Percentiles rank a stretch among this genome's conserved stretches.
Evolutionary conservation across 2,113 vertebrate genomes (phyloP).

Genomic region (Quiscalus mexicanus): DNA sequence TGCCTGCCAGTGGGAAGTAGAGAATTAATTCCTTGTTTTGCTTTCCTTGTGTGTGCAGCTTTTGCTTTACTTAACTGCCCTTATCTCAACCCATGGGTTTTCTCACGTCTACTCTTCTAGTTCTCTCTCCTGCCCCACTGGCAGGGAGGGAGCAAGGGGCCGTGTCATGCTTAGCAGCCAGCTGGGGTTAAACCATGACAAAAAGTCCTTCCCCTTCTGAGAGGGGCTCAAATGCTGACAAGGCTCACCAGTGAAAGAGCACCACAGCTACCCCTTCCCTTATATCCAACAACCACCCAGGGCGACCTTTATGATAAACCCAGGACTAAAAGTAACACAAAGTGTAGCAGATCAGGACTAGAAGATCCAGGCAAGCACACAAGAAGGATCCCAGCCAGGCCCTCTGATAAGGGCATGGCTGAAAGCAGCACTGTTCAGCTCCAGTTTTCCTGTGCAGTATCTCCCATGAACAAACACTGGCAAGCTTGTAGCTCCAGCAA

Average conservation of each 20-base stretch:
- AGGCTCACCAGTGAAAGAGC: background rate
- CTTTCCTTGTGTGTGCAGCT: background rate
- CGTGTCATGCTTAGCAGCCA: background rate
- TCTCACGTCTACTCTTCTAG: background rate
- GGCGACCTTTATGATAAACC: background rate
- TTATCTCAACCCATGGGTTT: background rate
- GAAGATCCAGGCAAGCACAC: background rate
- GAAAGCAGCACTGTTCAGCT: background rate
- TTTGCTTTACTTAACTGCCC: background rate
- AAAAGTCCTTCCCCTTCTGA: background rate
- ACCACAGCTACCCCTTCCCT: background rate
- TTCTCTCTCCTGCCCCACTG: accelerated
- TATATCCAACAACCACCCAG: background rate
- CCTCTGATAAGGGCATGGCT: accelerated
- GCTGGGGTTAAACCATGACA: background rate
- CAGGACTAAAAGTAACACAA: background rate
- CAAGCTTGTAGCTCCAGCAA: background rate
- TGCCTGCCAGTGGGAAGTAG: background rate
- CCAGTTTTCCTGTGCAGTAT: background rate
- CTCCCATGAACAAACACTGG: background rate
- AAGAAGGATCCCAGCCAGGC: background rate
- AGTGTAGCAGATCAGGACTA: background rate
- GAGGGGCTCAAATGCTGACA: background rate
- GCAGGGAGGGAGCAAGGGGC: background rate
- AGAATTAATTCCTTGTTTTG: background rate